Conservation (phyloP, 1,140 invertebrate genomes). For the Pseudomyrmex sp. region DNA sequence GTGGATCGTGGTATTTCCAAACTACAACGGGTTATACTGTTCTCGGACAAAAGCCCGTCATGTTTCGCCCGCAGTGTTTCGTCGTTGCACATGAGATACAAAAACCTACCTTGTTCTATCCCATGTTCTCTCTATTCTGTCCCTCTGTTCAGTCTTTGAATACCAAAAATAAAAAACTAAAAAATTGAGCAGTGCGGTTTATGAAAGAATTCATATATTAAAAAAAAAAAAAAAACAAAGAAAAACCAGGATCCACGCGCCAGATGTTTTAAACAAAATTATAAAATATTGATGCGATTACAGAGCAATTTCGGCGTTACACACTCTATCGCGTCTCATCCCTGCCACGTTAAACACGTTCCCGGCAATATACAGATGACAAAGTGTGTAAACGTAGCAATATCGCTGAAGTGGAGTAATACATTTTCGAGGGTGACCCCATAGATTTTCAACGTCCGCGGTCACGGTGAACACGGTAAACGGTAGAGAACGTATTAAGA, state of each 20-base stretch:
- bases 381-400: slow-evolving; percentile 36
- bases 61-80: slow-evolving; percentile 1
- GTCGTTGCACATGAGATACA: neutral
- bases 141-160: neutral
- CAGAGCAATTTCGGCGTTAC: slow-evolving; percentile 48
- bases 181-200: neutral
- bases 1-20: slow-evolving; percentile 5
- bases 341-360: neutral
- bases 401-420: slow-evolving; percentile 38
- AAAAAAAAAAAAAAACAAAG: too few species aligned
- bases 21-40: slow-evolving; percentile 4
- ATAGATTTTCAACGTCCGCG: slow-evolving; percentile 39
- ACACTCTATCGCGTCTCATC: slow-evolving; percentile 18
- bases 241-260: too few species aligned
- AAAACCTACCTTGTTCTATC: neutral
- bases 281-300: slow-evolving; percentile 67
- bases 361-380: slow-evolving; percentile 14
- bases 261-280: neutral
- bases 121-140: neutral
- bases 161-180: neutral
- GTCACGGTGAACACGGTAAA: slow-evolving; percentile 29
- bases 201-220: neutral
- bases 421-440: slow-evolving; percentile 40
- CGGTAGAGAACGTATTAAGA: slow-evolving; percentile 54
- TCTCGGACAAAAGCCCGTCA: slow-evolving; percentile 7